Percentiles rank a stretch among this genome's conserved stretches.
Conservation (phyloP, 2,113 vertebrate species). For the Corythornis cristatus region DNA sequence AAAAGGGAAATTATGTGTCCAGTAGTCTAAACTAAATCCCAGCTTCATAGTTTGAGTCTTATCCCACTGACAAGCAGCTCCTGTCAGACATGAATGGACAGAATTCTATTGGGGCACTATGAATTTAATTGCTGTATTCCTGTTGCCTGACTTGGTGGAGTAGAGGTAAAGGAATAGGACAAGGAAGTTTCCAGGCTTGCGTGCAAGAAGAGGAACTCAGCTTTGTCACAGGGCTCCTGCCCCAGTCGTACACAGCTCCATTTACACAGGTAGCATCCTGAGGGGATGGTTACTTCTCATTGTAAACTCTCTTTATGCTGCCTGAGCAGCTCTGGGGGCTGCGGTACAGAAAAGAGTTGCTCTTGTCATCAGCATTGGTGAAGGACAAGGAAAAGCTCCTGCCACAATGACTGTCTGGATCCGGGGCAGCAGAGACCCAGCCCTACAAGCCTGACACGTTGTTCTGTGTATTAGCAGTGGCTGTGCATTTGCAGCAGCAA, state of each 20-base stretch:
- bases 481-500: accelerated
- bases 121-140: not conserved
- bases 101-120: not conserved
- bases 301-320: not conserved
- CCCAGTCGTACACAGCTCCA: not conserved
- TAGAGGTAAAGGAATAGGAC: not conserved
- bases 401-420: accelerated
- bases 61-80: not conserved
- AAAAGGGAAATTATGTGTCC: not conserved
- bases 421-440: not conserved
- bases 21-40: not conserved
- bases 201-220: not conserved
- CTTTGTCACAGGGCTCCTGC: not conserved
- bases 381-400: not conserved
- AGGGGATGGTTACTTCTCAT: not conserved
- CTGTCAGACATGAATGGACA: not conserved
- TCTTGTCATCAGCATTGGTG: accelerated
- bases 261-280: not conserved
- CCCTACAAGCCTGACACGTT: not conserved
- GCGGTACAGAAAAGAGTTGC: accelerated
- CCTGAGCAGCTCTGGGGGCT: not conserved
- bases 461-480: not conserved
- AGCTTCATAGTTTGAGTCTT: not conserved
- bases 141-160: not conserved
- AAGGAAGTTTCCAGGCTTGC: not conserved